Base-by-base conservation (phyloP, 2,113 vertebrate genomes). In the Austrofundulus limnaeus region DNA sequence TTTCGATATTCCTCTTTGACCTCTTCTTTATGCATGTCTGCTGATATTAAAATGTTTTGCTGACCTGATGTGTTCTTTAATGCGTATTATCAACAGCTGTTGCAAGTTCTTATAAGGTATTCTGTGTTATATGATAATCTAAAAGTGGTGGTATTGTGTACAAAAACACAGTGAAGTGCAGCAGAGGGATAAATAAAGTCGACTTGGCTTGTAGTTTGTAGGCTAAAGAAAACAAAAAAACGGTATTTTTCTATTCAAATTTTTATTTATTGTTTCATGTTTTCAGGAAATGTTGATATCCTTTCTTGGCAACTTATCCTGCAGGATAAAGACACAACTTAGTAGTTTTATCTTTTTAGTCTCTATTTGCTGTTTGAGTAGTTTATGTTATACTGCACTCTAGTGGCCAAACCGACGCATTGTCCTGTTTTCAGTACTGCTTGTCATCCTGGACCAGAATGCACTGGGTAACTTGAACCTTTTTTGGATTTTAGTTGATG, bases 21-120 rank as follows among this genome's bases (percentile, higher is more conserved):
- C 84, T 81, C 73, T 80, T 60, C 70, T 75, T 60, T 89, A 83
- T 86, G 73, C 82, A 85, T 83, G 52, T 52, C 68, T 59, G 71
- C 55, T 79, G 72, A 60, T 78, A 65, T 77, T 69, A n/a, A 74
- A 20, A 61, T 19, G 19, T 85, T 80, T 59, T 80, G 78, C 78
- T 83, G 74, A 84, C 67, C 61, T 47, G 20, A 74, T 62, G 61
- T 2, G 10, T 79, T 64, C 60, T 62, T 66, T 80, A 34, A 47
- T 83, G 60, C 55, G 65, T 38, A 50, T 46, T 49, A 25, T 39
- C 9, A 58, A 70, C 25, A 15, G 12, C 2, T 13, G 54, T 61
- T 67, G 64, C 60, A 62, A 65, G 51, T 63, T 70, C 37, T 34
- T 43, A n/a, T n/a, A 65, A 10, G 60, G 65, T 64, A 52, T 34